Evolutionary conservation across 2,888 invertebrate genomes (phyloP), one percentile per base, ranked within the genome.

Genomic region (Poecilus cupreus): DNA sequence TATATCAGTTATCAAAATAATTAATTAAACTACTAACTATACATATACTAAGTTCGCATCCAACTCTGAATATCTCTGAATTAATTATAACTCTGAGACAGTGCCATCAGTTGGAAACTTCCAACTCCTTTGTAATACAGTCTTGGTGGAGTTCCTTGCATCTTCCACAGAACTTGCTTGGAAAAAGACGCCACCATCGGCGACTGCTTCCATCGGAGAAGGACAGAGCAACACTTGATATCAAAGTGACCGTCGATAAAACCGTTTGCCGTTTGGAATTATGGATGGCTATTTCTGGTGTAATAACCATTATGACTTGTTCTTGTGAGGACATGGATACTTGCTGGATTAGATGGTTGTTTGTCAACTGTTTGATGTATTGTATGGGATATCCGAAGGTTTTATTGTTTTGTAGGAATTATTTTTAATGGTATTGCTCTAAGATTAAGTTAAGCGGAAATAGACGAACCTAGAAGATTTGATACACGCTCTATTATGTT

Each of bases 201-300:
- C 37, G 18, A 39, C 13, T 26, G 13, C 26, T n/a, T 3, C 11
- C 11, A 79, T 54, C 60, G 82, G 81, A 84, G 4, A 83, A 72
- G 26, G 77, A 81, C 60, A 76, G 72, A 11, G 39, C 16, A 57
- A 81, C 54, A 78, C 84, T 84, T 81, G 83, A 83, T 80, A 57
- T 81, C 85, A 85, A 87, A 86, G 87, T 87, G 86, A 87, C 87
- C 86, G 87, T 86, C 85, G 87, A 88, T 87, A 86, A 85, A 86
- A 87, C 64, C 64, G 64, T 68, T 68, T 68, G 64, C 87, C 87
- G 87, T 86, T 78, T 86, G 87, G 87, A 87, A 86, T 88, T 88
- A 88, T 88, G 86, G 88, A 88, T 88, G 86, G 87, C 86, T 32
- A 72, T 78, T 81, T 81, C 81, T 60, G 64, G 81, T 81, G 49